A percentile compares a stretch with the other conserved stretches of the same genome.
These are phyloP conservation scores for Ianthella basta DNA, from an alignment of 37 sponge, comb jelly and placozoan species.

Conservation along the genomic window DNA sequence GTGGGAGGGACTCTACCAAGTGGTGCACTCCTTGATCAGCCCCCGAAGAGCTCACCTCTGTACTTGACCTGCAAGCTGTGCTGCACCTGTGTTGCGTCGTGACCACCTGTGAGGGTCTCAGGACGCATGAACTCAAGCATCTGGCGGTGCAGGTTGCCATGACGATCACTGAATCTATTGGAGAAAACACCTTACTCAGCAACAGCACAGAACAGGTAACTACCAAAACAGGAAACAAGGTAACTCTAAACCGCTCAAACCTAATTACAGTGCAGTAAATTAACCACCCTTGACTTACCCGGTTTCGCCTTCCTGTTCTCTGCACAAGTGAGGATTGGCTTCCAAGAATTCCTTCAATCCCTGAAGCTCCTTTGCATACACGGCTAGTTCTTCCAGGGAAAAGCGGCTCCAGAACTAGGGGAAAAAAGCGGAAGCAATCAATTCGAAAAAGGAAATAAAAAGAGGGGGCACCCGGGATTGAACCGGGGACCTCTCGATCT, in stretches of 20 bases:
- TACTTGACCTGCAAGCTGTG: slow-evolving; percentile 53
- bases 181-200: neutral
- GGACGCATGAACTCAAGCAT: slow-evolving; percentile 73
- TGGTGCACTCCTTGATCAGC: too few relatives aligned
- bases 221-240: too few relatives aligned
- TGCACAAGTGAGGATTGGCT: slow-evolving; percentile 66
- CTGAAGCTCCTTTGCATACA: slow-evolving; percentile 72
- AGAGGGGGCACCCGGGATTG: slow-evolving; percentile 96
- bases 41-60: slow-evolving; percentile 42
- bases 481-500: slow-evolving; percentile 99
- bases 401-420: slow-evolving; percentile 53
- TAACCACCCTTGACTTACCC: neutral
- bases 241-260: neutral
- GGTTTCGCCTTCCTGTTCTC: neutral
- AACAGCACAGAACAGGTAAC: too few relatives aligned
- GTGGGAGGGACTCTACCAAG: too few relatives aligned
- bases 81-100: slow-evolving; percentile 49
- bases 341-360: slow-evolving; percentile 83
- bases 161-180: neutral
- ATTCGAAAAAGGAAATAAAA: slow-evolving; percentile 48
- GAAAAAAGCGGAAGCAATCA: neutral
- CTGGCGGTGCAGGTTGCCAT: slow-evolving; percentile 66
- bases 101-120: slow-evolving; percentile 47
- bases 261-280: neutral
- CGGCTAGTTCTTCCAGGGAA: slow-evolving; percentile 52